These are phyloP conservation scores for Poeciliopsis infans DNA, from an alignment of 2,797 vertebrate species.

Conservation along the genomic window DNA sequence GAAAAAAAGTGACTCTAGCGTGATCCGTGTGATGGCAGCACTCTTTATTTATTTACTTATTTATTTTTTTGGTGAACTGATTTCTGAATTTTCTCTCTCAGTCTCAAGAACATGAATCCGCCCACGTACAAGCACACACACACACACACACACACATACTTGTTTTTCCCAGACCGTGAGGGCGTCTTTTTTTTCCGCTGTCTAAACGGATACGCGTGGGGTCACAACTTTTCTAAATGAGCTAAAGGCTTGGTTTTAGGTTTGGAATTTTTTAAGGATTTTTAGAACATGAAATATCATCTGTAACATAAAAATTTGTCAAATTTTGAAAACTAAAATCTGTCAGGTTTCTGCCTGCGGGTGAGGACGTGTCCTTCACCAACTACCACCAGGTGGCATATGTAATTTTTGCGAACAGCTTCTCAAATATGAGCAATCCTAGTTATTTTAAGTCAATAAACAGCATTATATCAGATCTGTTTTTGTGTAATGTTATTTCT, in stretches of 20 bases:
- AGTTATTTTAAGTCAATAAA: not conserved
- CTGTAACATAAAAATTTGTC: not conserved
- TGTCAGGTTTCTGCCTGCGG: not conserved
- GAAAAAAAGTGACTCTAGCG: not conserved
- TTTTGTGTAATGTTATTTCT: not conserved
- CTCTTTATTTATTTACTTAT: not conserved
- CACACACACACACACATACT: not conserved
- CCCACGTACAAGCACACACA: not conserved
- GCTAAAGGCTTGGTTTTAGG: not conserved
- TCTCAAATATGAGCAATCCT: no score
- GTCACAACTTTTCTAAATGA: not conserved
- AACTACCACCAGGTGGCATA: not conserved
- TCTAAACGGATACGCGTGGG: not conserved
- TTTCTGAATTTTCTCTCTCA: not conserved
- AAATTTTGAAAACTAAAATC: not conserved
- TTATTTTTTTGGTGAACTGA: not conserved
- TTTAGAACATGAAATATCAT: not conserved
- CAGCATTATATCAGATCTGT: no score
- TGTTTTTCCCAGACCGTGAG: not conserved
- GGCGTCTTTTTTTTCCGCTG: not conserved
- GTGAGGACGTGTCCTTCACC: not conserved
- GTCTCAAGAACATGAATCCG: not conserved
- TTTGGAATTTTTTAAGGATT: not conserved
- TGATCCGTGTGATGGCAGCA: conserved; percentile 1
- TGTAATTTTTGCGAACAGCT: not conserved